phyloP scores from a whole-genome alignment of 37 sponge, comb jelly and placozoan genomes.

The Amphimedon queenslandica region DNA sequence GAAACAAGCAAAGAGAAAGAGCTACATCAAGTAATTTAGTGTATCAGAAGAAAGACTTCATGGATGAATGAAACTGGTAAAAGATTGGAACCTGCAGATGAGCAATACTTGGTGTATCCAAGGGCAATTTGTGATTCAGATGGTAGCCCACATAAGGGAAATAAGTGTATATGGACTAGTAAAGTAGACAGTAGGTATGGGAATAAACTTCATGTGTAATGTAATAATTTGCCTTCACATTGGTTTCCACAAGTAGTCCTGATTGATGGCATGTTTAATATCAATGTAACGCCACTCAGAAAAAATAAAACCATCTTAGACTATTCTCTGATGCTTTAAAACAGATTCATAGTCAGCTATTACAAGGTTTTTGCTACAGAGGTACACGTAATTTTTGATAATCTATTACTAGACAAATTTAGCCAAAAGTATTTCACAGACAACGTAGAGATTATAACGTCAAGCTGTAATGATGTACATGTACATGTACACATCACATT shows the following conservation, averaged over 20 bases:
- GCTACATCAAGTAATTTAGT: neutral
- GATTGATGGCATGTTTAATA: neutral
- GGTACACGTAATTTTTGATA: constrained; percentile 9
- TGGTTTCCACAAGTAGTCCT: neutral
- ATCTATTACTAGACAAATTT: neutral
- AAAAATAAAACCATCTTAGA: neutral
- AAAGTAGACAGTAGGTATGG: neutral
- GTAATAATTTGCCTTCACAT: neutral
- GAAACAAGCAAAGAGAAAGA: neutral
- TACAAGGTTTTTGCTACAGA: neutral
- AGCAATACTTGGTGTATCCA: constrained; percentile 3
- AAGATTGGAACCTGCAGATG: neutral
- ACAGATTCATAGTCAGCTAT: neutral
- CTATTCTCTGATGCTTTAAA: neutral
- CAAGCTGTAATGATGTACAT: no score
- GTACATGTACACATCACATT: neutral
- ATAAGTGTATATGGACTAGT: neutral
- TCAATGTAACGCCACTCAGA: constrained; percentile 1
- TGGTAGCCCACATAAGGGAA: constrained; percentile 1
- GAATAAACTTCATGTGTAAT: neutral
- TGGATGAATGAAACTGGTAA: constrained; percentile 2
- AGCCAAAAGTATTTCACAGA: neutral
- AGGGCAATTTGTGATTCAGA: neutral
- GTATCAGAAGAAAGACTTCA: neutral
- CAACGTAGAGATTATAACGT: neutral